Conservation (phyloP, 2,113 vertebrate genomes). For the Oncorhynchus keta region DNA sequence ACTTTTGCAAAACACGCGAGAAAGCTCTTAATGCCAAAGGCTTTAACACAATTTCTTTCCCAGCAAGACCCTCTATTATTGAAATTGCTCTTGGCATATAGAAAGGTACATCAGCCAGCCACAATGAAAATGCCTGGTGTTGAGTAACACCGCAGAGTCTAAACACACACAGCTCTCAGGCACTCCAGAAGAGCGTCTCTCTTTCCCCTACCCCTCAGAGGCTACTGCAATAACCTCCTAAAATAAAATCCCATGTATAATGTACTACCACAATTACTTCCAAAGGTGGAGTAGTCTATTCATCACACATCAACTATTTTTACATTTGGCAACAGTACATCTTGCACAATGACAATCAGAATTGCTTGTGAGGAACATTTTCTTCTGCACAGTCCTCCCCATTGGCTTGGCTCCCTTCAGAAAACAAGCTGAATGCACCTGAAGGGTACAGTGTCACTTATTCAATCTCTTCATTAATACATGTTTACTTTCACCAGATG, state of each 20-base stretch:
- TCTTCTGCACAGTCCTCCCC: neutral
- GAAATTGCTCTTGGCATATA: conserved; percentile 1
- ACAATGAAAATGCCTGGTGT: neutral
- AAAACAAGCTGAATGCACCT: neutral
- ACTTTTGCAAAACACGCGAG: neutral
- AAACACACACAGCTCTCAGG: neutral
- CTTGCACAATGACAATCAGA: neutral
- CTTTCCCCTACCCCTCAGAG: neutral
- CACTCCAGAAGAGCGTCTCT: neutral
- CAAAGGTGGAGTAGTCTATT: neutral
- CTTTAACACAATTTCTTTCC: neutral
- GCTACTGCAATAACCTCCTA: neutral
- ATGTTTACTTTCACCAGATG: neutral
- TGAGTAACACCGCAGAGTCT: neutral
- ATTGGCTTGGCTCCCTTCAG: neutral
- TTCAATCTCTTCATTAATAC: neutral
- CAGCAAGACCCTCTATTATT: neutral
- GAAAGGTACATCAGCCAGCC: conserved; percentile 1
- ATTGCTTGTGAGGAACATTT: neutral
- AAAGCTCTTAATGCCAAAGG: conserved; percentile 2
- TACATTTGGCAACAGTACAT: neutral
- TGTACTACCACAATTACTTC: neutral
- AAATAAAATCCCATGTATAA: neutral
- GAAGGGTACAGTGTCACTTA: neutral
- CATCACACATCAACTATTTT: conserved; percentile 1